Percentiles rank a stretch among this genome's conserved stretches.
These are phyloP conservation scores for Anthopleura xanthogrammica DNA, from an alignment of 92 coral and sea anemone species.

Conservation along the genomic window DNA sequence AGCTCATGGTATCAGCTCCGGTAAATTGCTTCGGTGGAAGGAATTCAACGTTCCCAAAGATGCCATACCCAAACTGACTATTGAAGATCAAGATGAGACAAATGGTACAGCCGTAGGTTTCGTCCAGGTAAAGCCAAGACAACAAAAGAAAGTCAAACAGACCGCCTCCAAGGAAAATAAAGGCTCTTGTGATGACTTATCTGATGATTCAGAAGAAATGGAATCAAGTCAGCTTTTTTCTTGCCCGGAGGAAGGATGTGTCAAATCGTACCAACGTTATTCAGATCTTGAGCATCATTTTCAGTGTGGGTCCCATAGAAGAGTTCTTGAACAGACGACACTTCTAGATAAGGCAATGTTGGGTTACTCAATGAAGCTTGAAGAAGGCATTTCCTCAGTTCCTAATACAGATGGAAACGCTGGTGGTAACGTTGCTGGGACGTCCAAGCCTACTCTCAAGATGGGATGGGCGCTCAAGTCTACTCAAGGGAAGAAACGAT, in stretches of 20 bases:
- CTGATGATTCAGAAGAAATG: constrained; percentile 9
- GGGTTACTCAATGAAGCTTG: constrained; percentile 21
- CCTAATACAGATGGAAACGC: constrained; percentile 4
- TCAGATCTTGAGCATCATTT: constrained; percentile 40
- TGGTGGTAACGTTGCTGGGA: not conserved
- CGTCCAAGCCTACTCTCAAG: constrained; percentile 12
- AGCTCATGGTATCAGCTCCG: too few relatives aligned
- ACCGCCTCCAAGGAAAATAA: constrained; percentile 1
- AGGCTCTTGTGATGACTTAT: not conserved
- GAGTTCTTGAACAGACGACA: constrained; percentile 37
- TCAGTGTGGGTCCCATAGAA: constrained; percentile 42
- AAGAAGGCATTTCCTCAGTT: constrained; percentile 15
- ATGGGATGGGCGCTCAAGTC: constrained; percentile 54
- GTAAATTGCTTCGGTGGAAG: too few relatives aligned
- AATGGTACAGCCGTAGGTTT: not conserved
- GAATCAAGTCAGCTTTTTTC: constrained; percentile 15
- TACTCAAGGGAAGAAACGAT: constrained; percentile 20
- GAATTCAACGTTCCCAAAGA: too few relatives aligned
- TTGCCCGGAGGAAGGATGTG: constrained; percentile 57
- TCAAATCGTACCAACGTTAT: constrained; percentile 34
- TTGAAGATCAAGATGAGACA: not conserved
- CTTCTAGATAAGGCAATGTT: constrained; percentile 10
- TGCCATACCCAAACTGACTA: constrained; percentile 10
- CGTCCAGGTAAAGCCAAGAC: not conserved
- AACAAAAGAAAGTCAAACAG: constrained; percentile 3